Evolutionary conservation across 1,140 invertebrate species (phyloP), one percentile per base, ranked within the genome.

Genomic region (Acyrthosiphon pisum): DNA sequence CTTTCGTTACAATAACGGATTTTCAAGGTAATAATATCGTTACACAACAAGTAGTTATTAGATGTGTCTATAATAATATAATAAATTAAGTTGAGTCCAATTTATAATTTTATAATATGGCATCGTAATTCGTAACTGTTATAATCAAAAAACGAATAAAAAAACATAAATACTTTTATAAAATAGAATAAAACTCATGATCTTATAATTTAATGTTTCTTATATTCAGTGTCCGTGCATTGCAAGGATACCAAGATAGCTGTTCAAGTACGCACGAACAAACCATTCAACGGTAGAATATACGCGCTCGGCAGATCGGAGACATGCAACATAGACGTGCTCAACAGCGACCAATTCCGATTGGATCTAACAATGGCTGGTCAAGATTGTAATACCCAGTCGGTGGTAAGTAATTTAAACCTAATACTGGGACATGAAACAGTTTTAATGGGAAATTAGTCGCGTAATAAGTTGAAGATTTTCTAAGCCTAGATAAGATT

Each of bases 201-300:
- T 76, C 60, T n/a, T n/a, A 76, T 76, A 35, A 23, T 76, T 76
- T 76, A 76, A 76, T 94, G 88, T 84, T 60, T 93, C 93, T 93
- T 76, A 68, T 93, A 96, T 96, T 44, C 95, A 99, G 98, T 99
- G 84, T 97, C 98, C 53, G 98, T 99, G 2, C 97, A 98, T 95
- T 99, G 98, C 95, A 99, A 99, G 95, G 98, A 99, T 95, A 99
- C 98, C 22, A 96, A 98, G 94, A 99, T 99, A 94, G 98, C 98
- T 1, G 98, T 99, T 2, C 98, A 98, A 95, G 98, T 99, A 7
- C 96, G 97, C 93, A 99, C 98, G 9, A 99, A 98, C 95, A 98
- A 98, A 94, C 98, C 98, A 20, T 99, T 99, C 96, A 99, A 99
- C 94, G 98, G 98, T 8, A 96, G 98, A 93, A 98, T 99, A 95